phyloP scores from a whole-genome alignment of 2,888 invertebrate genomes.

The Abrostola tripartita region DNA sequence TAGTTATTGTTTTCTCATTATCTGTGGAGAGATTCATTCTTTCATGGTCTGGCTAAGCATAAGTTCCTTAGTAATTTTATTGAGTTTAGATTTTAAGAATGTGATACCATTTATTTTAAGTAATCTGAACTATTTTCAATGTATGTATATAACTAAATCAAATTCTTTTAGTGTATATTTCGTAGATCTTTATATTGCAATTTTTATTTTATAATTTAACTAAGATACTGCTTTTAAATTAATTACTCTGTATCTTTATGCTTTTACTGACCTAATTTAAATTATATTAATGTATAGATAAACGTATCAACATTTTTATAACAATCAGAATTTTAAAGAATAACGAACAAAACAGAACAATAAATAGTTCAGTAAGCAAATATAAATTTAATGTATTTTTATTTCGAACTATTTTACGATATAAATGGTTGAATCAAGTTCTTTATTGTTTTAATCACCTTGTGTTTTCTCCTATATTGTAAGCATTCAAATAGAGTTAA shows the following conservation, averaged over 20 bases:
- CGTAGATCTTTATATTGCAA: conserved; percentile 74
- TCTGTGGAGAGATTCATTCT: conserved; percentile 73
- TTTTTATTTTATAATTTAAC: conserved; percentile 71
- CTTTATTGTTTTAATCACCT: conserved; percentile 57
- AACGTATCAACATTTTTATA: conserved; percentile 41
- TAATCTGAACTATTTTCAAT: conserved; percentile 75
- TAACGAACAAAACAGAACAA: conserved; percentile 79
- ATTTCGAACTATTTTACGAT: conserved; percentile 73
- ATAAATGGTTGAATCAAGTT: conserved; percentile 80
- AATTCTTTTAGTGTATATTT: conserved; percentile 74
- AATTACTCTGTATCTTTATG: conserved; percentile 64
- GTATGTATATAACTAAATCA: conserved; percentile 74
- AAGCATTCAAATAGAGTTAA: too few relatives aligned
- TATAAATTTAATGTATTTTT: conserved; percentile 76
- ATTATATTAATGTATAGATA: conserved; percentile 43
- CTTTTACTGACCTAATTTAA: conserved; percentile 66
- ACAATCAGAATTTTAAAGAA: conserved; percentile 50
- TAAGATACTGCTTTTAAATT: conserved; percentile 66
- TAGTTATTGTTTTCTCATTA: conserved; percentile 65
- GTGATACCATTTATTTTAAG: conserved; percentile 87
- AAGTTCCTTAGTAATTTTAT: conserved; percentile 86
- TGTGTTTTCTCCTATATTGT: not conserved
- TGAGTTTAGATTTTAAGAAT: conserved; percentile 82
- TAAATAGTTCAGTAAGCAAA: conserved; percentile 79
- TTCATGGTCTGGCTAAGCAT: conserved; percentile 82